Base-by-base conservation (phyloP, 2,888 invertebrate genomes). In the Nezara viridula region DNA sequence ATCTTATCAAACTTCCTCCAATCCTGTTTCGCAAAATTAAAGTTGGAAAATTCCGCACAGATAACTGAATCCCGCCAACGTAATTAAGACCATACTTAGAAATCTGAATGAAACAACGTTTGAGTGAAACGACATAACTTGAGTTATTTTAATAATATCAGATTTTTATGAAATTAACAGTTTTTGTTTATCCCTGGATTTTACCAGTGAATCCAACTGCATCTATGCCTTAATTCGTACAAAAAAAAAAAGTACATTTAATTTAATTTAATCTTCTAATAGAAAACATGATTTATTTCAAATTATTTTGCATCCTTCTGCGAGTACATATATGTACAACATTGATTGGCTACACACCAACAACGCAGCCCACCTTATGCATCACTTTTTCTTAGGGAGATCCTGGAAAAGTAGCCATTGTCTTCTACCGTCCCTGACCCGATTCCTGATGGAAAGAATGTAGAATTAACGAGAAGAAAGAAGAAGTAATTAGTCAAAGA, bases 381-480 rank as follows among this genome's bases (percentile, higher is more conserved):
- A 16, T 81, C 81, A 47, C 81, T 81, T 81, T 73, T 81, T 81
- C 81, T 81, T 44, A 24, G 44, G 40, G n/a, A 81, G 44, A 81
- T 81, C 81, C 44, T 81, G 81, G 81, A 81, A 81, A 81, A 81
- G 44, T 81, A 12, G 5, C 81, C 44, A 81, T 81, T 81, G 81
- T 81, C 44, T 44, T 24, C 44, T 24, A n/a, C 40, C 44, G 81
- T 81, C 44, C 40, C 44, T 47, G 44, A 47, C 81, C 81, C 81
- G 44, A 6, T 81, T 81, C 81, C 81, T 81, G n/a, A 47, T 44
- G 44, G 3, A 44, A 81, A 81, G 81, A 81, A 81, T 81, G 81
- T 81, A 47, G 44, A 81, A 81, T 44, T 47, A 47, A 81, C 81
- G 44, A 81, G 40, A 81, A 81, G 81, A 81, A 44, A 81, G 44